A percentile compares a stretch with the other conserved stretches of the same genome.
Evolutionary conservation across 2,888 invertebrate genomes (phyloP).

Genomic region (Stenchaetothrips biformis): DNA sequence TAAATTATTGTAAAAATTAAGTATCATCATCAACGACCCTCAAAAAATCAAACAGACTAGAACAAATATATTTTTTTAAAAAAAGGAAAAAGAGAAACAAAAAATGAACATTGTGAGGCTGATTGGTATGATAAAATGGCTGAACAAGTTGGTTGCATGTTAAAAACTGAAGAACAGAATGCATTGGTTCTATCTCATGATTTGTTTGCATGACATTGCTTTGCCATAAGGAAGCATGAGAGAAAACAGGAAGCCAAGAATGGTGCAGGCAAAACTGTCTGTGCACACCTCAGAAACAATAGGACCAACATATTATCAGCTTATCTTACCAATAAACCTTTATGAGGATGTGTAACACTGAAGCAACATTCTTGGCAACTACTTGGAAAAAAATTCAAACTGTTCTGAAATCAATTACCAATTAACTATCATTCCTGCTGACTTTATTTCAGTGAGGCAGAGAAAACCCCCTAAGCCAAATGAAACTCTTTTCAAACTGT

Average conservation of each 20-base stretch:
- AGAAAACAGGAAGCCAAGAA: background rate
- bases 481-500: slow-evolving; percentile 43
- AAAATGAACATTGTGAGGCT: slow-evolving; percentile 15
- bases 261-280: background rate
- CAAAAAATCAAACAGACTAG: background rate
- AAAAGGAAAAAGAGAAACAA: background rate
- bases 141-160: slow-evolving; percentile 27
- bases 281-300: background rate
- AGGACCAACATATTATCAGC: background rate
- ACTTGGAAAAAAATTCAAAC: background rate
- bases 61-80: slow-evolving; percentile 15
- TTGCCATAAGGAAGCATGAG: background rate
- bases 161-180: background rate
- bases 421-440: no score
- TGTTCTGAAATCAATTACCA: slow-evolving; percentile 2
- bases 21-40: background rate
- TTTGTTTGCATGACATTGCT: no score
- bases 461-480: background rate
- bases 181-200: no score
- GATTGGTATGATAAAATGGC: slow-evolving; percentile 38
- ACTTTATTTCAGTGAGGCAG: background rate
- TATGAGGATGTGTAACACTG: background rate
- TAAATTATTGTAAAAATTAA: slow-evolving; percentile 27
- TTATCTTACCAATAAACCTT: slow-evolving; percentile 5
- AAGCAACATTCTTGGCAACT: background rate